These are phyloP conservation scores for Corythaeola cristata DNA, from an alignment of 2,113 vertebrate genomes.

Conservation along the genomic window DNA sequence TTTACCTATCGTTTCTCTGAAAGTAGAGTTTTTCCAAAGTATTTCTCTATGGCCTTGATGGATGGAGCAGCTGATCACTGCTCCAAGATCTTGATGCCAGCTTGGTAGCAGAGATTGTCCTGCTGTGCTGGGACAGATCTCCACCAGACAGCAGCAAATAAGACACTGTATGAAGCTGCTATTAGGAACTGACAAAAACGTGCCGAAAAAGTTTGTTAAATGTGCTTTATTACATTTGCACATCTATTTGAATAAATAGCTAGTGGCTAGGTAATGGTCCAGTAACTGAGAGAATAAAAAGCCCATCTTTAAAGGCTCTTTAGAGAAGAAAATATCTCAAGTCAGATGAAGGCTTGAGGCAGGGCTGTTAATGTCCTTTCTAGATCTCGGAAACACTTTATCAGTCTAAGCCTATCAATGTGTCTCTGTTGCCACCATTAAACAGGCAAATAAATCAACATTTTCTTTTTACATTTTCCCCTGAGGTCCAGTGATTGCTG, in stretches of 20 bases:
- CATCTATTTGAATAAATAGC: conserved; percentile 1
- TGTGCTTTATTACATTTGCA: not conserved
- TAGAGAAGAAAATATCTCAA: not conserved
- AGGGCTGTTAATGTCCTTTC: not conserved
- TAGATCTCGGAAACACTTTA: conserved; percentile 7
- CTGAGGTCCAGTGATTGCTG: conserved; percentile 18
- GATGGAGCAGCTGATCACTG: not conserved
- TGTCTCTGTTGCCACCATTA: conserved; percentile 20
- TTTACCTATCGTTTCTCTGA: not conserved
- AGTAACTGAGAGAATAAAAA: conserved; percentile 14
- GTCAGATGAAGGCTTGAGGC: not conserved
- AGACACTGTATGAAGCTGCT: not conserved
- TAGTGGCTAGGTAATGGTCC: not conserved
- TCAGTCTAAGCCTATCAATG: conserved; percentile 29
- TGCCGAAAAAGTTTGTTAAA: not conserved
- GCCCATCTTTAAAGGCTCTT: not conserved
- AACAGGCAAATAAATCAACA: conserved; percentile 50
- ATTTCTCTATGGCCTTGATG: not conserved
- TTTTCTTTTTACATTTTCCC: conserved; percentile 25
- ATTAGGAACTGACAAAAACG: not conserved
- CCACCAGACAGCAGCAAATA: not conserved
- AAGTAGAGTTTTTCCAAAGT: not conserved
- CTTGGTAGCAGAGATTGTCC: not conserved
- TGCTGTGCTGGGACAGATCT: not conserved
- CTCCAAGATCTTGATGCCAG: not conserved